phyloP scores from a whole-genome alignment of 1,140 invertebrate species.

The Lordiphosa collinella region DNA sequence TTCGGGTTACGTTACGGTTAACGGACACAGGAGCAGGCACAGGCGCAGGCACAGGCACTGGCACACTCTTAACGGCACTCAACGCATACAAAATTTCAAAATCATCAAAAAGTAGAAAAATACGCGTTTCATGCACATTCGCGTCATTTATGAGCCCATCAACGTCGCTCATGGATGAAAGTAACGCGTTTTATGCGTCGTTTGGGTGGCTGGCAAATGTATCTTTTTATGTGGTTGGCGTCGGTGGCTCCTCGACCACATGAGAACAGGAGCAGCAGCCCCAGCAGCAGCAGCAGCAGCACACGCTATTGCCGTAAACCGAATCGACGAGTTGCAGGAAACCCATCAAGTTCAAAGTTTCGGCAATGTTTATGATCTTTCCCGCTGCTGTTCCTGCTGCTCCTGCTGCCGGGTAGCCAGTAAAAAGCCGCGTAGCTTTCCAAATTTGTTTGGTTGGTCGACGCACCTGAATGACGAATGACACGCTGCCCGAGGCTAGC shows the following conservation, averaged over 20 bases:
- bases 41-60: not conserved
- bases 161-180: conserved; percentile 78
- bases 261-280: conserved; percentile 14
- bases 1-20: conserved; percentile 44
- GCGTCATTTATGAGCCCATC: conserved; percentile 78
- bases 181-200: conserved; percentile 77
- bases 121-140: conserved; percentile 77
- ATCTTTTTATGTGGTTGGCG: conserved; percentile 67
- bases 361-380: conserved; percentile 66
- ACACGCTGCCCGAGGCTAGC: not conserved
- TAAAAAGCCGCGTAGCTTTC: conserved; percentile 59
- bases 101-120: conserved; percentile 78
- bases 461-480: conserved; percentile 1
- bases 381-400: conserved; percentile 37
- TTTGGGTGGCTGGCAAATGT: conserved; percentile 75
- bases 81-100: conserved; percentile 77
- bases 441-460: not conserved
- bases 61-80: conserved; percentile 66
- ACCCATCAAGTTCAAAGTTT: conserved; percentile 75
- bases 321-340: conserved; percentile 29
- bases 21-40: conserved; percentile 32
- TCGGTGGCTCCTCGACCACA: conserved; percentile 13
- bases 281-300: conserved; percentile 4
- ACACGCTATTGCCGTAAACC: conserved; percentile 66
- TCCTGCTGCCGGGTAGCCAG: conserved; percentile 36